Base-by-base conservation (phyloP, 2,888 invertebrate species). In the Anticlea derivata region DNA sequence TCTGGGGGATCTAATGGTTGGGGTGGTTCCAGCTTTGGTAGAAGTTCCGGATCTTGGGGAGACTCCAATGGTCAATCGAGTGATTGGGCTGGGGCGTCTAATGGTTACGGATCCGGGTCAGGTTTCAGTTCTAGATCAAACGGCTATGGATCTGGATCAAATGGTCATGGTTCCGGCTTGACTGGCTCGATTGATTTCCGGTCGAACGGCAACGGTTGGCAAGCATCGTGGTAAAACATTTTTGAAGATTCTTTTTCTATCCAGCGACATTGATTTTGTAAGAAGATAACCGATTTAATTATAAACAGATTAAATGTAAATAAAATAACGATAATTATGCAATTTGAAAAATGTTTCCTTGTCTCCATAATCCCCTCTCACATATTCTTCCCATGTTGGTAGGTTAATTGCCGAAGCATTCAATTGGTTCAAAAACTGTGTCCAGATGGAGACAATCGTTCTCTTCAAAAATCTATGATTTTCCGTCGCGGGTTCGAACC, bases 141-240 rank as follows among this genome's bases (percentile, higher is more conserved):
- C n/a, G n/a, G n/a, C n/a, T n/a, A n/a, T n/a, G n/a, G n/a, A n/a
- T n/a, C n/a, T n/a, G n/a, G 17, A 17, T 17, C 17, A 17, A 17
- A 10, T 1, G 49, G 39, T 10, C 20, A n/a, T 8, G 43, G 43
- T 13, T 43, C 50, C 7, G 52, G 44, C 7, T 20, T 39, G 8
- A 40, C 44, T 11, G 44, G 39, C 13, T 53, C 47, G 7, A 47
- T 48, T 10, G 48, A 34, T 29, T 52, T 48, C 20, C 43, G 39
- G 1, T 52, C 52, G 7, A 43, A 52, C 12, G 46, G 27, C 10
- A 52, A 52, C 12, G 34, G 38, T 8, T 52, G 52, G 52, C 47
- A 52, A n/a, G 47, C 52, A 12, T 27, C 43, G 11, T 52, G 52
- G 52, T 52, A 7, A 52, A 37, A 10, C 7, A 22, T 27, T 29